phyloP scores from a whole-genome alignment of 1,140 invertebrate species.

The Meloidogyne hapla region DNA sequence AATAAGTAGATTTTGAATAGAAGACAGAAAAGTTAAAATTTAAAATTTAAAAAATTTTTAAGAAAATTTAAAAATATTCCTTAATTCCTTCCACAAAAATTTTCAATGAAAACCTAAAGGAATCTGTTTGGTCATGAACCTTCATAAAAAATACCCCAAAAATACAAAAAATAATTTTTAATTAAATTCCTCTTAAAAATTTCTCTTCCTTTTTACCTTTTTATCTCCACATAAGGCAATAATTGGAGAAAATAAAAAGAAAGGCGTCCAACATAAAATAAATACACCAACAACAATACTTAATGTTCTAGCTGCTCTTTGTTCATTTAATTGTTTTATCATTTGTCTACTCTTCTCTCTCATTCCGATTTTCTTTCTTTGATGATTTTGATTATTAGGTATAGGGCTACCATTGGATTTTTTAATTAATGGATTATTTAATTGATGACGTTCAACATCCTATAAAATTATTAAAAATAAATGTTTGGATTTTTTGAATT shows the following conservation, averaged over 20 bases:
- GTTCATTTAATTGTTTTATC: constrained; percentile 64
- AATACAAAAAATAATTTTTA: background rate
- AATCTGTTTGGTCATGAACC: too few relatives aligned
- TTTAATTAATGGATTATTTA: background rate
- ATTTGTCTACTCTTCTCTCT: constrained; percentile 63
- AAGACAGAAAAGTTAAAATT: too few relatives aligned
- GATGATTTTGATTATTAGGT: constrained; percentile 5
- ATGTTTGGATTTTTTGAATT: too few relatives aligned
- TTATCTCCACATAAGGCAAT: constrained; percentile 76
- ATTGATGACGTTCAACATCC: constrained; percentile 11
- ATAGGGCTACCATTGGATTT: constrained; percentile 2
- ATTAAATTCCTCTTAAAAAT: too few relatives aligned
- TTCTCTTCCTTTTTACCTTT: background rate
- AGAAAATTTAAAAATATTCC: too few relatives aligned
- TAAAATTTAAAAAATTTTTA: too few relatives aligned
- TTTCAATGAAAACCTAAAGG: too few relatives aligned
- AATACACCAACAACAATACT: constrained; percentile 94
- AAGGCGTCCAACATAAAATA: constrained; percentile 90
- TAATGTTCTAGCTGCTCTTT: constrained; percentile 78
- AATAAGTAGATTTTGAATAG: too few relatives aligned
- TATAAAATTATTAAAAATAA: constrained; percentile 3
- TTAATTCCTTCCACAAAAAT: too few relatives aligned
- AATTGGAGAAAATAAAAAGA: constrained; percentile 89
- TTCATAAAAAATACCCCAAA: too few relatives aligned
- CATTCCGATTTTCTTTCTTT: constrained; percentile 48